Conservation (phyloP, 2,797 vertebrate species). For the Petrocephalus sullivani region DNA sequence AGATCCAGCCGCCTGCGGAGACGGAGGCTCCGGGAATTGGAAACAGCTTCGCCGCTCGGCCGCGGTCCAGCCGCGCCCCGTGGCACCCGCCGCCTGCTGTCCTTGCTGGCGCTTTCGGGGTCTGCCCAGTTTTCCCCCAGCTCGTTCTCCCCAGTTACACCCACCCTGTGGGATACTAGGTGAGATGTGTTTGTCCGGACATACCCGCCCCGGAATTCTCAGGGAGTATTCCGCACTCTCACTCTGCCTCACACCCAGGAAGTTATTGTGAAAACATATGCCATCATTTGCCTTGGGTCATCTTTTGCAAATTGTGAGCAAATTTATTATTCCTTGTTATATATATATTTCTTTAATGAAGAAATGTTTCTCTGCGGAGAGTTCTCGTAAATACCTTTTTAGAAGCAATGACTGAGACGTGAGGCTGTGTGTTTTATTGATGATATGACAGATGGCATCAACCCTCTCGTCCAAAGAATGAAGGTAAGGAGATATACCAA, state of each 20-base stretch:
- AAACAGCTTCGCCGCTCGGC: not conserved
- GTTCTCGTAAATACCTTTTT: not conserved
- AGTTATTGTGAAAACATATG: not conserved
- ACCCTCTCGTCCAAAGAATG: not conserved
- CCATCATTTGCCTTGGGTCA: not conserved
- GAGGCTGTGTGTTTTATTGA: not conserved
- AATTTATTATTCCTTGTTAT: not conserved
- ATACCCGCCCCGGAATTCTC: not conserved
- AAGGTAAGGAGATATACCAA: not conserved
- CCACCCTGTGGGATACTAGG: not conserved
- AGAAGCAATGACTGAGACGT: not conserved
- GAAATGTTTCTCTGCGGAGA: not conserved
- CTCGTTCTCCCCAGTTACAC: not conserved
- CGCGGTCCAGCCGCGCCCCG: too few species aligned
- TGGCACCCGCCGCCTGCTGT: not conserved
- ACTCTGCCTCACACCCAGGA: not conserved
- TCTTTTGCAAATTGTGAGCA: not conserved
- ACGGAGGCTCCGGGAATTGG: not conserved
- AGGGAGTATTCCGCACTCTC: not conserved
- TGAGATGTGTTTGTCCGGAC: not conserved
- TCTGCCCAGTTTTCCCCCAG: not conserved
- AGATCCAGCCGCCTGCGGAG: not conserved
- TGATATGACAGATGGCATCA: slow-evolving; percentile 3
- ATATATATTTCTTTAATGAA: not conserved
- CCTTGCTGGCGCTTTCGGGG: not conserved